Evolutionary conservation across 2,797 vertebrate genomes (phyloP).

Genomic region (Typhlichthys subterraneus): DNA sequence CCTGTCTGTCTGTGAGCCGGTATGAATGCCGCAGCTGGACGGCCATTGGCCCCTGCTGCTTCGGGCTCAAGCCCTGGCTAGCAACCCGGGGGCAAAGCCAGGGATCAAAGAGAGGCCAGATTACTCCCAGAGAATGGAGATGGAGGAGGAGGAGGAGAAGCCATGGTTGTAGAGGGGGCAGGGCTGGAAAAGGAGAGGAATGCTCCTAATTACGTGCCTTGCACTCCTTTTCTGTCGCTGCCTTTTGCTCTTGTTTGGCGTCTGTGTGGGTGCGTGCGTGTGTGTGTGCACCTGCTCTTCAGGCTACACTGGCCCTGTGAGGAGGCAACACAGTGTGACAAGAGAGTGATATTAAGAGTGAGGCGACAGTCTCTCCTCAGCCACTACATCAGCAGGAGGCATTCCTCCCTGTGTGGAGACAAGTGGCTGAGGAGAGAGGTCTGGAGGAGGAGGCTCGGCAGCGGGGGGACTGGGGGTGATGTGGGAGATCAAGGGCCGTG

Average conservation of each 20-base stretch:
- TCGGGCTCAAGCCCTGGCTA: constrained; percentile 67
- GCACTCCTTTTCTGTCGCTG: constrained; percentile 57
- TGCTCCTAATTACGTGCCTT: constrained; percentile 81
- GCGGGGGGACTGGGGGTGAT: constrained; percentile 25
- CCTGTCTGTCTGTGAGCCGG: constrained; percentile 55
- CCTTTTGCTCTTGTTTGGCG: constrained; percentile 51
- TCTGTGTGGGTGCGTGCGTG: constrained; percentile 35
- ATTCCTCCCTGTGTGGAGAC: constrained; percentile 63
- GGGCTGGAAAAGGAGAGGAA: constrained; percentile 80
- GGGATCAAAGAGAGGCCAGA: constrained; percentile 80
- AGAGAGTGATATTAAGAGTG: constrained; percentile 77
- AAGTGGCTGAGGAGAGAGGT: constrained; percentile 57
- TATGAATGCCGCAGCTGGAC: constrained; percentile 81
- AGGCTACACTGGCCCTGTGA: constrained; percentile 77
- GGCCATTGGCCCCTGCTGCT: constrained; percentile 65
- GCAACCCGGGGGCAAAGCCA: constrained; percentile 63
- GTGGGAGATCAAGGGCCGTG: constrained; percentile 65
- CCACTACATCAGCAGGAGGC: constrained; percentile 59
- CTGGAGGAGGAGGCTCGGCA: constrained; percentile 30
- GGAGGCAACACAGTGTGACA: constrained; percentile 74
- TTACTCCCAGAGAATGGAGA: constrained; percentile 70
- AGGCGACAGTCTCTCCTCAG: constrained; percentile 55
- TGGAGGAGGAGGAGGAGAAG: constrained; percentile 58
- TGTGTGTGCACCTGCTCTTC: constrained; percentile 66
- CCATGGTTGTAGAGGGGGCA: constrained; percentile 47